Evolutionary conservation across 2,888 invertebrate genomes (phyloP), one percentile per base, ranked within the genome.

Genomic region (Netelia melanura): DNA sequence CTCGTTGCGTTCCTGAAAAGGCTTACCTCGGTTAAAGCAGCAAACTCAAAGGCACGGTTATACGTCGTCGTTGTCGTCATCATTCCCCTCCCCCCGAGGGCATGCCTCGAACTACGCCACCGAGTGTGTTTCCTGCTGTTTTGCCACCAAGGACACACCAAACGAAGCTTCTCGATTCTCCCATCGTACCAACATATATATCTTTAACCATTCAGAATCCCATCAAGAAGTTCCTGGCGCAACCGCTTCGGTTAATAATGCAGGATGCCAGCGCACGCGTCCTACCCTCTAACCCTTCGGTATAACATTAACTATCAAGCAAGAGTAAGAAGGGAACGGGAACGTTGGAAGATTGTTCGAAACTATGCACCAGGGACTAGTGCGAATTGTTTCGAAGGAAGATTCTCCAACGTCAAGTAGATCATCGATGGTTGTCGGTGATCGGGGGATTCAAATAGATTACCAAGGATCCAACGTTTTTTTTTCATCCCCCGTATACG

Each of bases 161-260:
- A 78, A 81, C 83, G 67, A 74, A 78, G 62, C 58, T 44, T 65
- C 61, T 61, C 9, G 21, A 58, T 58, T 9, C 58, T 58, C n/a
- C 21, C 75, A 30, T 65, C 67, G 58, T 77, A 48, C 56, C 30
- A 30, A 25, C 83, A 54, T 71, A 81, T 84, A 71, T 75, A 86
- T 75, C 82, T 75, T 71, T 71, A 85, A 81, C 81, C 80, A 71
- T 86, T 83, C 81, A 81, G 89, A 91, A 90, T 90, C 89, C 89
- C 88, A 89, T 90, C 89, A 88, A 86, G 89, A 90, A 91, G 88
- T 88, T 90, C 87, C 86, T 81, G 78, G 83, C 82, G 81, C 86
- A 86, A 87, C 87, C 86, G 87, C 87, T 89, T 88, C 86, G 86
- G 88, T 90, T 90, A 89, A 91, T 91, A 91, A 90, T 89, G 85